Conservation (phyloP, 2,113 vertebrate genomes). For the Ictidomys tridecemlineatus region DNA sequence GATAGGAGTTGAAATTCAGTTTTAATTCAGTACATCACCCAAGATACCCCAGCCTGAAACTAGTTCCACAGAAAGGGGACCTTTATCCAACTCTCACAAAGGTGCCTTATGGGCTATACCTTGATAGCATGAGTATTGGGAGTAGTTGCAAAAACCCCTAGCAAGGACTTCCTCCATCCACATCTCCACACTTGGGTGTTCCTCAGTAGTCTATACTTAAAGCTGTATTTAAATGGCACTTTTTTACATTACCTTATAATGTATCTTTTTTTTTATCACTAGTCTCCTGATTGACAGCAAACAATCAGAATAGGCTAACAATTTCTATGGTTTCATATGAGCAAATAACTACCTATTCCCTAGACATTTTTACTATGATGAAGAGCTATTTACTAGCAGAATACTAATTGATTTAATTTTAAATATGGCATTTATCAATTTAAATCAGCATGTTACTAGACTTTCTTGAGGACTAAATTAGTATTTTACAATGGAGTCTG, state of each 20-base stretch:
- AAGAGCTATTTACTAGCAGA: background rate
- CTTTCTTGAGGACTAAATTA: background rate
- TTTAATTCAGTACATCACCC: background rate
- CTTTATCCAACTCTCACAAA: background rate
- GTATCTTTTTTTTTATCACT: background rate
- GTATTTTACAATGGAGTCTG: background rate
- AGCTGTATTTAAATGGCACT: background rate
- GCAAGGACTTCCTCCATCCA: background rate
- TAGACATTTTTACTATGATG: conserved; percentile 22
- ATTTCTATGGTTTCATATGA: background rate
- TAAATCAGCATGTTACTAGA: conserved; percentile 11
- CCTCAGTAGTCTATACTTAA: background rate
- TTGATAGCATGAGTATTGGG: background rate
- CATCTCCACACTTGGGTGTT: background rate
- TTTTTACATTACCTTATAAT: background rate
- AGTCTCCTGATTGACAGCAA: background rate
- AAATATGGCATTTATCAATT: conserved; percentile 1
- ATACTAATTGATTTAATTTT: conserved; percentile 25
- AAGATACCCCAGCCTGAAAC: background rate
- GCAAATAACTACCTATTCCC: background rate
- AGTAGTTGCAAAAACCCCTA: background rate
- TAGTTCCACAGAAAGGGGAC: background rate
- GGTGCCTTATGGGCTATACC: background rate
- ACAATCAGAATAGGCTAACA: background rate
- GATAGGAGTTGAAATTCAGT: background rate